Base-by-base conservation (phyloP, 1,140 invertebrate genomes). In the Eufriesea mexicana region DNA sequence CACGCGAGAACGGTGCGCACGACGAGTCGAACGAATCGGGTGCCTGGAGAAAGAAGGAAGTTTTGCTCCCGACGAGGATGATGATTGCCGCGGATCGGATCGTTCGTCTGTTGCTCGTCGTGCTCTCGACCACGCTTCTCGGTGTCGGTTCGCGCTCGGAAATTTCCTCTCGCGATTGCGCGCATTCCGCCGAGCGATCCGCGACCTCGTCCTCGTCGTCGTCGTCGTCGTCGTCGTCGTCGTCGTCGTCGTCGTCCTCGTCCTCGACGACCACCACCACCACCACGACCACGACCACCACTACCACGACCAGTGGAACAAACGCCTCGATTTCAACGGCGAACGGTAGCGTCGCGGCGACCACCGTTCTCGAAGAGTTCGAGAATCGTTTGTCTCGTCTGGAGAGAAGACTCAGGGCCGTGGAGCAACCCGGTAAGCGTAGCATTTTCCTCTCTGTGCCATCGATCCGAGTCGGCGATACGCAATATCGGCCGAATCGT, bases 341-440 rank as follows among this genome's bases (percentile, higher is more conserved):
- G 23, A 28, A 74, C 16, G 55, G 72, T 23, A 45, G 16, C 42
- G 35, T 42, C 20, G 12, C n/a, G 23, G 23, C 45, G 20, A n/a
- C 47, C 16, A 18, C 84, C 12, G 47, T 84, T 6, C 45, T 93
- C 45, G 90, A 92, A 70, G 92, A 92, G 42, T 87, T 94, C 23
- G 91, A 93, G 81, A 87, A 81, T 12, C 86, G 92, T 73, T 61
- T 94, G 9, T 93, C 93, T 0, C 90, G 90, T 28, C 92, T 97
- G 28, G 97, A 97, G 86, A 95, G 96, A 79, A 93, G 96, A 74
- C 90, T 97, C 16, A 93, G 96, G 81, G 96, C 97, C 1, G 95
- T 97, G 82, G 97, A 97, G 93, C 96, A 97, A 91, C 95, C 97
- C 80, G 95, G 96, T 95, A 92, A 85, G 67, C 62, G 28, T 8